These are phyloP conservation scores for Labeo calbasu DNA, from an alignment of 2,797 vertebrate genomes.

Conservation along the genomic window DNA sequence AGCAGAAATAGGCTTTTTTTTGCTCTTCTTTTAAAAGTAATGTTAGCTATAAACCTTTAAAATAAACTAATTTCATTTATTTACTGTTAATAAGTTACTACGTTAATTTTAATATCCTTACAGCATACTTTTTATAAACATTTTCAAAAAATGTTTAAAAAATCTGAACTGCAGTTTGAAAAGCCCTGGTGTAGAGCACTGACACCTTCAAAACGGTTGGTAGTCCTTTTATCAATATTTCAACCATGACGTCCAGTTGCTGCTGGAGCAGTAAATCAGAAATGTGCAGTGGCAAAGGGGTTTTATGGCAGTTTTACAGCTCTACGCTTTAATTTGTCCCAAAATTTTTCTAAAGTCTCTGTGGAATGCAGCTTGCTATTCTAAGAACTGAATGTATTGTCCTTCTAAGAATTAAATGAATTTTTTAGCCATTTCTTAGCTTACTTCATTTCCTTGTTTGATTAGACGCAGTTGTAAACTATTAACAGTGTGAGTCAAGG, in stretches of 20 bases:
- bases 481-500: constrained; percentile 26
- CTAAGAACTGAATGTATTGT: constrained; percentile 20
- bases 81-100: background rate
- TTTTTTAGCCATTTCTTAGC: constrained; percentile 1
- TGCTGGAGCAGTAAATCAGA: constrained; percentile 19
- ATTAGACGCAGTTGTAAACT: constrained; percentile 15
- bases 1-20: background rate
- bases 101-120: background rate
- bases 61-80: background rate
- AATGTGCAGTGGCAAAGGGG: background rate
- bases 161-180: background rate
- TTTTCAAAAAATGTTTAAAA: background rate
- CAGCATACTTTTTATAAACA: background rate
- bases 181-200: background rate
- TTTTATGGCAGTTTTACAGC: constrained; percentile 4
- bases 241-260: background rate
- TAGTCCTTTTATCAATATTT: constrained; percentile 6
- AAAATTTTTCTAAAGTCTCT: constrained; percentile 39
- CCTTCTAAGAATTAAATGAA: constrained; percentile 25
- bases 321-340: constrained; percentile 9
- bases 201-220: background rate
- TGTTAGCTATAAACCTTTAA: background rate
- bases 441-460: background rate
- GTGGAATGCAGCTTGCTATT: constrained; percentile 32
- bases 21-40: background rate